Conservation (phyloP, 2,888 invertebrate species). For the Euzetes globulus region DNA sequence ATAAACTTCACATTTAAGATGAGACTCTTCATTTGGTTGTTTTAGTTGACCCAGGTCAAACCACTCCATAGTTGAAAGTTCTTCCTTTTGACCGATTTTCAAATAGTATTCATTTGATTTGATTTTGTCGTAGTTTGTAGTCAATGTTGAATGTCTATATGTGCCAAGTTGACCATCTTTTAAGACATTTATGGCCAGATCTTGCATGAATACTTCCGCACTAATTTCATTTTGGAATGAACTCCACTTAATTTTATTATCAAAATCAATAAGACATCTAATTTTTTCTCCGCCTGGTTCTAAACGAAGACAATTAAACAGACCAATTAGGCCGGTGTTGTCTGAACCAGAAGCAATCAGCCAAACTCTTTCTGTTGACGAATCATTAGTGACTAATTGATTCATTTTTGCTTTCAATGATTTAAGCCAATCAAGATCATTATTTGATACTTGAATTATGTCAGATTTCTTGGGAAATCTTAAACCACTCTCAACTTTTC, state of each 20-base stretch:
- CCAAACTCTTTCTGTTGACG: constrained; percentile 62
- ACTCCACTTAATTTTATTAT: constrained; percentile 19
- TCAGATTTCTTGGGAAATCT: constrained; percentile 34
- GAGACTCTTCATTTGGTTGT: too few species aligned
- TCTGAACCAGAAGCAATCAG: constrained; percentile 58
- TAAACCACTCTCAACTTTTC: constrained; percentile 31
- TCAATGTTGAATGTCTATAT: constrained; percentile 24
- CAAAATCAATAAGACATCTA: constrained; percentile 51
- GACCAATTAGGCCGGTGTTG: constrained; percentile 69
- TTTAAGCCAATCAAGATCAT: too few species aligned
- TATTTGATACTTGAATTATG: too few species aligned
- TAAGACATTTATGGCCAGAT: constrained; percentile 21
- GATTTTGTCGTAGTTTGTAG: not conserved
- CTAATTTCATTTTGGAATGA: not conserved
- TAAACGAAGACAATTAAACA: constrained; percentile 78
- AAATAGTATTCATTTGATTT: constrained; percentile 73
- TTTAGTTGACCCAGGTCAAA: too few species aligned
- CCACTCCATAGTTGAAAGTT: constrained; percentile 85
- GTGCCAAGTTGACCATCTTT: constrained; percentile 43
- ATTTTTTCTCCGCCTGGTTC: constrained; percentile 75
- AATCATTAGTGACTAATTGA: constrained; percentile 73
- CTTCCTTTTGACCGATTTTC: constrained; percentile 85
- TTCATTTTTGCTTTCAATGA: too few species aligned
- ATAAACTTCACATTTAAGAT: too few species aligned
- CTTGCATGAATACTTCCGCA: not conserved